Percentiles rank a stretch among this genome's conserved stretches.
These are phyloP conservation scores for Vulpes vulpes DNA, from an alignment of 2,113 vertebrate species.

Conservation along the genomic window DNA sequence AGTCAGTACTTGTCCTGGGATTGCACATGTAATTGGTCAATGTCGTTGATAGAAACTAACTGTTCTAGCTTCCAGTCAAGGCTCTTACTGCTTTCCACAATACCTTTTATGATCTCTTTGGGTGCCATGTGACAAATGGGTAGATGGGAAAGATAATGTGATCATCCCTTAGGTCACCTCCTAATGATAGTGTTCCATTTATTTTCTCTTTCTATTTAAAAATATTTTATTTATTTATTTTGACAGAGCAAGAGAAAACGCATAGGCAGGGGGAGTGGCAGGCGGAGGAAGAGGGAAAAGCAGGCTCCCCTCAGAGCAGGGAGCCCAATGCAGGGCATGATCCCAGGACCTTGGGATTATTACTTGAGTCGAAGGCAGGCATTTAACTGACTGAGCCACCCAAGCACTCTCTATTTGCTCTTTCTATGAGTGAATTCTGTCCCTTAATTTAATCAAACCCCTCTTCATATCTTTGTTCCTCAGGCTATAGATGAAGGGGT, in stretches of 20 bases:
- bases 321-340: too few relatives aligned
- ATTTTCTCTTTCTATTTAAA: too few relatives aligned
- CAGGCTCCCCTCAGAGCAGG: too few relatives aligned
- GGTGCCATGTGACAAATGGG: background rate
- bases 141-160: background rate
- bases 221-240: too few relatives aligned
- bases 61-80: background rate
- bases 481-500: conserved; percentile 82
- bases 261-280: too few relatives aligned
- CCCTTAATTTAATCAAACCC: conserved; percentile 62
- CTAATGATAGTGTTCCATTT: background rate
- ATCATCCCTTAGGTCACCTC: background rate
- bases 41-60: background rate
- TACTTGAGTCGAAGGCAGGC: too few relatives aligned
- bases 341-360: too few relatives aligned
- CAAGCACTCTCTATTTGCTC: background rate
- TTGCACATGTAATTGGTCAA: background rate
- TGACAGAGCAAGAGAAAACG: too few relatives aligned
- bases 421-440: conserved; percentile 16
- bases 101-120: background rate
- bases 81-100: background rate
- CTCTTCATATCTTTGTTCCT: conserved; percentile 79
- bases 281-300: too few relatives aligned
- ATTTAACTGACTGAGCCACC: too few relatives aligned
- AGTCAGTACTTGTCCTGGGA: background rate